These are phyloP conservation scores for Lasioglossum malachurum DNA, from an alignment of 2,888 invertebrate genomes.

Conservation along the genomic window DNA sequence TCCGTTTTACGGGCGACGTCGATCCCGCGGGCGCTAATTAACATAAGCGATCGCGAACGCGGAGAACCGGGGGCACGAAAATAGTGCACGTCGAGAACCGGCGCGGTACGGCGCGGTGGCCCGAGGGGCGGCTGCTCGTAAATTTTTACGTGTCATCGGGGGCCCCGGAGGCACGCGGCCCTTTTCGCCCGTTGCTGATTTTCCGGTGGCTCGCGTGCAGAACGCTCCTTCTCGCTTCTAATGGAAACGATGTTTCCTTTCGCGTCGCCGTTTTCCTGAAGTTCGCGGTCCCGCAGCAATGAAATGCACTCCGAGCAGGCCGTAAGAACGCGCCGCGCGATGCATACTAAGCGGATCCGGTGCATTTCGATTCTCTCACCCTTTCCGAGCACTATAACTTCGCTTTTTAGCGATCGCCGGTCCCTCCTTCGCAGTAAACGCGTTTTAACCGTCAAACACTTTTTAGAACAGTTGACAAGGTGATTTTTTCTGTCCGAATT, in stretches of 20 bases:
- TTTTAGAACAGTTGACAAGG: neutral
- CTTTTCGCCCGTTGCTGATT: slow-evolving; percentile 11
- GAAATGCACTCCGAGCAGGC: slow-evolving; percentile 9
- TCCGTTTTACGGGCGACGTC: slow-evolving; percentile 1
- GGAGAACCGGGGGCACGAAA: neutral
- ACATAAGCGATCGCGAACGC: slow-evolving; percentile 1
- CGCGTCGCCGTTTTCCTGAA: neutral
- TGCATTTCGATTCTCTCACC: neutral
- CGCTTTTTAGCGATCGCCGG: neutral
- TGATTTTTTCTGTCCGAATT: neutral
- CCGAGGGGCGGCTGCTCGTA: neutral
- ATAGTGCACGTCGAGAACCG: neutral
- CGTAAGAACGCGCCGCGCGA: slow-evolving; percentile 8
- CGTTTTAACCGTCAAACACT: neutral
- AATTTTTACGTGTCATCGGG: slow-evolving; percentile 15
- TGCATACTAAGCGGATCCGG: neutral
- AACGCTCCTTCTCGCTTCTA: neutral
- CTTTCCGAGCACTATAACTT: neutral
- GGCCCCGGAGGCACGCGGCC: neutral
- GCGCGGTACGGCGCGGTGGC: neutral
- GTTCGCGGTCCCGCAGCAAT: slow-evolving; percentile 15
- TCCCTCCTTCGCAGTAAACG: neutral
- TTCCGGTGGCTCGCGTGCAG: slow-evolving; percentile 19
- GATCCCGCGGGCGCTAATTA: slow-evolving; percentile 6
- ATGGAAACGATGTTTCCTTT: slow-evolving; percentile 10